Evolutionary conservation across 2,797 vertebrate genomes (phyloP).

Genomic region (Benthosema pterotum): DNA sequence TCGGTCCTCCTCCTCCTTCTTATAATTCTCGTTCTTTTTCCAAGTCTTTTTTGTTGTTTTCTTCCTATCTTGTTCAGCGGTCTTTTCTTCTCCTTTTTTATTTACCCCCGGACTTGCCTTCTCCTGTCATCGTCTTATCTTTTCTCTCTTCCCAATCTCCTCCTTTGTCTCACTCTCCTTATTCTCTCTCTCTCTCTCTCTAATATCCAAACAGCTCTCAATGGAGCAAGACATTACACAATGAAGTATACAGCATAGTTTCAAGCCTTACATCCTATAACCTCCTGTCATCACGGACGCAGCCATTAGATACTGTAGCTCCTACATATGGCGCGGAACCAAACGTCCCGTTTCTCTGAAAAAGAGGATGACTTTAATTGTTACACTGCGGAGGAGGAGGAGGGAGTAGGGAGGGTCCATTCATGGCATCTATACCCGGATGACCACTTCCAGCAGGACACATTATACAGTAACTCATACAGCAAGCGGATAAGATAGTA

Average conservation of each 20-base stretch:
- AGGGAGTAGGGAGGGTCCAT: not conserved
- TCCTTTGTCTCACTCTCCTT: constrained; percentile 38
- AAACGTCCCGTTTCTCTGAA: not conserved
- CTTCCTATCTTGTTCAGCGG: not conserved
- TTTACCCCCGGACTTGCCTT: constrained; percentile 66
- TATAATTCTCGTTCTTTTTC: too few relatives aligned
- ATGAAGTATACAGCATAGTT: too few relatives aligned
- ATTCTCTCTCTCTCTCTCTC: constrained; percentile 21
- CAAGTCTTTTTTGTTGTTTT: too few relatives aligned
- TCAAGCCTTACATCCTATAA: too few relatives aligned
- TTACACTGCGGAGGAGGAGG: constrained; percentile 2
- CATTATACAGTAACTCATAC: not conserved
- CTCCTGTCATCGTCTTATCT: not conserved
- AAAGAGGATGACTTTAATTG: constrained; percentile 18
- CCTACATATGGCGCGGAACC: too few relatives aligned
- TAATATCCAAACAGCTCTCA: too few relatives aligned
- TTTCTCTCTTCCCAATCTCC: constrained; percentile 35
- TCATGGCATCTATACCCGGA: not conserved
- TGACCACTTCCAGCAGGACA: not conserved
- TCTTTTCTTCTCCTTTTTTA: not conserved
- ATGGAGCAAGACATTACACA: too few relatives aligned
- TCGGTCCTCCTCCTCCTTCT: too few relatives aligned
- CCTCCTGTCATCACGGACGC: too few relatives aligned
- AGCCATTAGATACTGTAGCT: too few relatives aligned
- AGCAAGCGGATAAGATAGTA: too few relatives aligned